A percentile compares a stretch with the other conserved stretches of the same genome.
These are phyloP conservation scores for Paracyclopina nana DNA, from an alignment of 1,140 invertebrate species.

Conservation along the genomic window DNA sequence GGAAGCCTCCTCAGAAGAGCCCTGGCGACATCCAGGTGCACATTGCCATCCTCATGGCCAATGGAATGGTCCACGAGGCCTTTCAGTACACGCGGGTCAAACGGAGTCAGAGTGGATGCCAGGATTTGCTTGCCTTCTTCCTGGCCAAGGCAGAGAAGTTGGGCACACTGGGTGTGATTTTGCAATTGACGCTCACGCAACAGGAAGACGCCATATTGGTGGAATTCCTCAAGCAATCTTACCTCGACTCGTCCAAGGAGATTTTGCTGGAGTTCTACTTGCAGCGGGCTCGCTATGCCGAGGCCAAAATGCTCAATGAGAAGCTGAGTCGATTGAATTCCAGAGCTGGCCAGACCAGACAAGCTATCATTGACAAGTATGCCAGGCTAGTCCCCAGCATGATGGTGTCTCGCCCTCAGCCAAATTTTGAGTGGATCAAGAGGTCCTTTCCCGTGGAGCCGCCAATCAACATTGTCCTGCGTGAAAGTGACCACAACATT, in stretches of 20 bases:
- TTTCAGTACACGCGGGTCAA: conserved; percentile 33
- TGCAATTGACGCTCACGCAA: conserved; percentile 32
- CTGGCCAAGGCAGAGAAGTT: conserved; percentile 29
- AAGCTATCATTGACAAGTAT: conserved; percentile 27
- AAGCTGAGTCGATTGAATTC: conserved; percentile 24
- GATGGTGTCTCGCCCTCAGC: no score
- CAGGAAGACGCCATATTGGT: conserved; percentile 35
- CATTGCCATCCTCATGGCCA: conserved; percentile 34
- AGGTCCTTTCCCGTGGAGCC: no score
- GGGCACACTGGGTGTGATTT: conserved; percentile 31
- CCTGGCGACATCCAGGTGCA: conserved; percentile 30
- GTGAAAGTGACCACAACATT: no score
- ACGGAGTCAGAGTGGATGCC: conserved; percentile 23
- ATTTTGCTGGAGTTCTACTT: conserved; percentile 31
- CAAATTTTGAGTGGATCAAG: no score
- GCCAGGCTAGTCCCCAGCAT: no score
- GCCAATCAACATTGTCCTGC: no score
- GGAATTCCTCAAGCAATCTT: conserved; percentile 30
- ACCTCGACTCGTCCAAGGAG: conserved; percentile 29
- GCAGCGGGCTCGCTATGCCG: conserved; percentile 26
- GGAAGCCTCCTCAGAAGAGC: conserved; percentile 31
- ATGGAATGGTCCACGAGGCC: conserved; percentile 35
- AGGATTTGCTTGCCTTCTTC: conserved; percentile 29
- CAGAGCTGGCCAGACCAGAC: conserved; percentile 24
- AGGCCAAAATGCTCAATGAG: conserved; percentile 27